A percentile compares a stretch with the other conserved stretches of the same genome.
phyloP scores from a whole-genome alignment of 1,140 invertebrate genomes.

The Caenorhabditis brenneri region DNA sequence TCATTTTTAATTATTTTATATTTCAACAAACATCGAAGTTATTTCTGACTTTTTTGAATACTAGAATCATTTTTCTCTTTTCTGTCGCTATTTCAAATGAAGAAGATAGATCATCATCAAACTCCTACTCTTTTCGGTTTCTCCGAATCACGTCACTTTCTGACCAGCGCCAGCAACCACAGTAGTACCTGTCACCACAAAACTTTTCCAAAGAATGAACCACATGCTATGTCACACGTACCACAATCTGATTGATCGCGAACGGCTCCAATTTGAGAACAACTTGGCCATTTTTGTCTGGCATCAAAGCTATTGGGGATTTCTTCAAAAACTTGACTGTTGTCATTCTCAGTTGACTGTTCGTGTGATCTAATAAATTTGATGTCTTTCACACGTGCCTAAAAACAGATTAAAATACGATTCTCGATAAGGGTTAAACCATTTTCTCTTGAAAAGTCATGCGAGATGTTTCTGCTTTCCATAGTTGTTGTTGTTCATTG shows the following conservation, averaged over 20 bases:
- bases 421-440: background rate
- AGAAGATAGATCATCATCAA: background rate
- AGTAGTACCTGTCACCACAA: too few species aligned
- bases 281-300: slow-evolving; percentile 5
- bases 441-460: slow-evolving; percentile 37
- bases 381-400: background rate
- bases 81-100: background rate
- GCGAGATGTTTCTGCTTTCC: slow-evolving; percentile 12
- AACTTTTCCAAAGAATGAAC: background rate
- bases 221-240: background rate
- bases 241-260: slow-evolving; percentile 27
- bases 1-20: too few species aligned
- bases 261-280: slow-evolving; percentile 33
- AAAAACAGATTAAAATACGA: background rate
- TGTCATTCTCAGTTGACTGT: background rate
- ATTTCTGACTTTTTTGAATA: too few species aligned
- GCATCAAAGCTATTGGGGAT: slow-evolving; percentile 5
- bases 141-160: slow-evolving; percentile 25
- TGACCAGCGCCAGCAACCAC: background rate
- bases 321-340: background rate
- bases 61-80: too few species aligned
- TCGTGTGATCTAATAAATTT: slow-evolving; percentile 16
- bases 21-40: too few species aligned
- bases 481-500: slow-evolving; percentile 1
- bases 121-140: background rate